Evolutionary conservation across 1,140 invertebrate species (phyloP).

Genomic region (Solen grandis): DNA sequence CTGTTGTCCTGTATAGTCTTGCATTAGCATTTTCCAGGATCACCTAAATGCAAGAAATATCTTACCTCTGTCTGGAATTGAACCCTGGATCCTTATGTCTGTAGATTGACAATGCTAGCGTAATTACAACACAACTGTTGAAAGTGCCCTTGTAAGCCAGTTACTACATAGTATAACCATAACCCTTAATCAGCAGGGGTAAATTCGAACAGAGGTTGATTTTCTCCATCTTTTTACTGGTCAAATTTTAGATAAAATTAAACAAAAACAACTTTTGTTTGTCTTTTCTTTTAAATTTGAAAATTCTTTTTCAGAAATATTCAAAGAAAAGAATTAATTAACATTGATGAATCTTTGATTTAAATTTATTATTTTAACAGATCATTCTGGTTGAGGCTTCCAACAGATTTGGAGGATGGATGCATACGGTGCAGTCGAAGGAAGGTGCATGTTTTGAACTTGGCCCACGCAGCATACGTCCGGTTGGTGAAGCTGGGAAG

Average conservation of each 20-base stretch:
- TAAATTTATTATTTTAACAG: too few species aligned
- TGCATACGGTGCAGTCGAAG: conserved; percentile 84
- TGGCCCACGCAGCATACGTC: conserved; percentile 92
- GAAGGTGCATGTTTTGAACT: conserved; percentile 89
- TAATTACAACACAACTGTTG: too few species aligned
- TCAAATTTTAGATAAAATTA: neutral
- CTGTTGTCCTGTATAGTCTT: too few species aligned
- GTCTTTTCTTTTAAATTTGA: neutral
- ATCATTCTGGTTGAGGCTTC: conserved; percentile 87
- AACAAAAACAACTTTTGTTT: neutral
- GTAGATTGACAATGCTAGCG: too few species aligned
- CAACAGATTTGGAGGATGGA: conserved; percentile 92
- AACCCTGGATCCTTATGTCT: too few species aligned
- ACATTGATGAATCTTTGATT: neutral
- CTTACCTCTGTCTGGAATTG: too few species aligned
- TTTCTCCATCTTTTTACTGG: neutral
- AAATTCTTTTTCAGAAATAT: neutral
- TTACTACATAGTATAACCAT: neutral
- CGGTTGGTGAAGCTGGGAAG: conserved; percentile 84
- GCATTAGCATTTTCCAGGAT: too few species aligned
- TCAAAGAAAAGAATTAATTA: neutral
- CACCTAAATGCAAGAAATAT: too few species aligned
- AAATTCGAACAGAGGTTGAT: neutral
- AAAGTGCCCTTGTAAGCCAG: too few species aligned
- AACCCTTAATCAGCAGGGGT: neutral